These are phyloP conservation scores for Atta cephalotes DNA, from an alignment of 1,140 invertebrate genomes.

Conservation along the genomic window DNA sequence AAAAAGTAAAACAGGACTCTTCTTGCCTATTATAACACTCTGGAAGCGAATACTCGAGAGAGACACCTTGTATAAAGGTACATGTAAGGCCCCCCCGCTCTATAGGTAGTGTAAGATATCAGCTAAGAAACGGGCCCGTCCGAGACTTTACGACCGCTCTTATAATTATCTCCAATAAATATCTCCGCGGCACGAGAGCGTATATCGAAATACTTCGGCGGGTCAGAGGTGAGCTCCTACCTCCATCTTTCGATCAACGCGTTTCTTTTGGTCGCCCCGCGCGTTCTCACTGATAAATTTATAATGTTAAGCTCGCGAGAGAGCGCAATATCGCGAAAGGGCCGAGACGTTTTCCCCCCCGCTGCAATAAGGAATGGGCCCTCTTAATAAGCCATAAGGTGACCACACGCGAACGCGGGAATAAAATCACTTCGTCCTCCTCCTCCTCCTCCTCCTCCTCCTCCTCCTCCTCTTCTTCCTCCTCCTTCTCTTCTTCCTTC, in stretches of 20 bases:
- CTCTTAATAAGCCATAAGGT: conserved; percentile 74
- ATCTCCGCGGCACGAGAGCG: conserved; percentile 85
- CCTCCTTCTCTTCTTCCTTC: not conserved
- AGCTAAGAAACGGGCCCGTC: conserved; percentile 78
- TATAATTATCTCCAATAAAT: conserved; percentile 87
- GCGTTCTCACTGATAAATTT: conserved; percentile 84
- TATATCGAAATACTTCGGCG: conserved; percentile 83
- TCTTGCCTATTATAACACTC: not conserved
- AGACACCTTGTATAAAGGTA: conserved; percentile 73
- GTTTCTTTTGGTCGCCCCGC: conserved; percentile 81
- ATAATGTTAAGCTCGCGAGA: conserved; percentile 78
- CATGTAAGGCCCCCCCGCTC: conserved; percentile 61
- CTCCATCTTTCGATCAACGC: conserved; percentile 85
- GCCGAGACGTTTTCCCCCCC: conserved; percentile 29
- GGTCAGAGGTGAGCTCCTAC: conserved; percentile 83
- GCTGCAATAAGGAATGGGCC: conserved; percentile 70
- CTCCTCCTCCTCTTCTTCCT: conserved; percentile 12
- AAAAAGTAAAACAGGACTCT: not conserved
- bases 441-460: not conserved
- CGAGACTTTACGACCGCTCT: conserved; percentile 85
- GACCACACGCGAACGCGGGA: conserved; percentile 76
- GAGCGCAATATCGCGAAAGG: conserved; percentile 57
- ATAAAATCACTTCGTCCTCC: conserved; percentile 34
- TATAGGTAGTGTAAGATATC: conserved; percentile 80
- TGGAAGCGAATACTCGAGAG: conserved; percentile 17